phyloP scores from a whole-genome alignment of 1,140 invertebrate species.

The Drosophila persimilis region DNA sequence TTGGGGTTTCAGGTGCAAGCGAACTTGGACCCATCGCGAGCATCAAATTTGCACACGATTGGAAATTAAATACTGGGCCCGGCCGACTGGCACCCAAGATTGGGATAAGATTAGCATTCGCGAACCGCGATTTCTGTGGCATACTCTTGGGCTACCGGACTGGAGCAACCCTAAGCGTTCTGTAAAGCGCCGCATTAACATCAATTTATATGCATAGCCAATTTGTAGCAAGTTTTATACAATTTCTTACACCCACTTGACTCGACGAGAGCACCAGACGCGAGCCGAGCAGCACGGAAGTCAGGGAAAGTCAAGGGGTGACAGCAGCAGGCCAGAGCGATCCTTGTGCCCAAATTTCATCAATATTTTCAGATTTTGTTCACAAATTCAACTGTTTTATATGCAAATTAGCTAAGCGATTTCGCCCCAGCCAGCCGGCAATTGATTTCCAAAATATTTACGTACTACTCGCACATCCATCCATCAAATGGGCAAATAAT shows the following conservation, averaged over 20 bases:
- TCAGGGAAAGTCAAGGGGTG: slow-evolving; percentile 43
- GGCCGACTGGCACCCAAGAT: slow-evolving; percentile 2
- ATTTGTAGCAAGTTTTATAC: slow-evolving; percentile 82
- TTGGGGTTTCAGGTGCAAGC: slow-evolving; percentile 3
- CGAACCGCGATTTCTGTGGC: slow-evolving; percentile 14
- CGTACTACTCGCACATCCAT: slow-evolving; percentile 12
- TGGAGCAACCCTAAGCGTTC: slow-evolving; percentile 5
- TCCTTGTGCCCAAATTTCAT: slow-evolving; percentile 70
- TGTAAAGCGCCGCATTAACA: slow-evolving; percentile 66
- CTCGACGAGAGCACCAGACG: slow-evolving; percentile 47
- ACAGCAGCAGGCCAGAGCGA: slow-evolving; percentile 17
- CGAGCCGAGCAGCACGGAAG: background rate
- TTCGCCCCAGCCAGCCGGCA: slow-evolving; percentile 51
- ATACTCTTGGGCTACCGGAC: slow-evolving; percentile 53
- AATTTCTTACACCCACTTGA: slow-evolving; percentile 83
- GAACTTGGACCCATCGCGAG: slow-evolving; percentile 16
- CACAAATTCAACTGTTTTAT: slow-evolving; percentile 82
- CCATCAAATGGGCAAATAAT: slow-evolving; percentile 67
- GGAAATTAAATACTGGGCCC: slow-evolving; percentile 35
- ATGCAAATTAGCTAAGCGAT: slow-evolving; percentile 82
- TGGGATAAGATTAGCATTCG: background rate
- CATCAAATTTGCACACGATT: slow-evolving; percentile 52
- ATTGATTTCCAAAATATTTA: slow-evolving; percentile 61
- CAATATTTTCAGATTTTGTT: slow-evolving; percentile 79
- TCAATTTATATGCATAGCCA: slow-evolving; percentile 83